Conservation (phyloP, 2,113 vertebrate species). For the Epinephelus fuscoguttatus region DNA sequence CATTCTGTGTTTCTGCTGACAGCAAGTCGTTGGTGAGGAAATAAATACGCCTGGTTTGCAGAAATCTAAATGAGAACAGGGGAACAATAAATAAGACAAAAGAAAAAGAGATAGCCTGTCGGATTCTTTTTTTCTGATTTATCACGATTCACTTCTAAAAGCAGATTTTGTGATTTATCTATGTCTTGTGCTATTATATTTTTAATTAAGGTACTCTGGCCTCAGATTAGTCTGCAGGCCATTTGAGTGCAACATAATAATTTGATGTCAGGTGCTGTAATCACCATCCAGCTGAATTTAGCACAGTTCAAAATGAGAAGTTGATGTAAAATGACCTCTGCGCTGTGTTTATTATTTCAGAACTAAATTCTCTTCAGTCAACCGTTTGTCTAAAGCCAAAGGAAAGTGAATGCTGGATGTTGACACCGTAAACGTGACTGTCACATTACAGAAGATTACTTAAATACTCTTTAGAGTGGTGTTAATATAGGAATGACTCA, state of each 20-base stretch:
- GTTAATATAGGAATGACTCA: neutral
- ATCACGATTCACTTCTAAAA: conserved; percentile 17
- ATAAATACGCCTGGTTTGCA: conserved; percentile 60
- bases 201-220: conserved; percentile 26
- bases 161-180: conserved; percentile 22
- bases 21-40: conserved; percentile 61
- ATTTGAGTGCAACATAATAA: conserved; percentile 27
- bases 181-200: neutral
- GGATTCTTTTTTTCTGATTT: neutral
- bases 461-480: neutral
- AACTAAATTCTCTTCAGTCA: conserved; percentile 1
- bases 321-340: neutral
- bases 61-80: conserved; percentile 42
- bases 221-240: conserved; percentile 4
- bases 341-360: conserved; percentile 10
- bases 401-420: neutral
- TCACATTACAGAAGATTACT: too few relatives aligned
- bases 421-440: too few relatives aligned
- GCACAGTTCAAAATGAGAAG: conserved; percentile 1
- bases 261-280: conserved; percentile 36
- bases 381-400: neutral
- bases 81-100: neutral
- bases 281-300: conserved; percentile 22
- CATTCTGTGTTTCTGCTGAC: conserved; percentile 67
- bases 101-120: neutral